phyloP scores from a whole-genome alignment of 2,113 vertebrate species.

The Ictidomys tridecemlineatus region DNA sequence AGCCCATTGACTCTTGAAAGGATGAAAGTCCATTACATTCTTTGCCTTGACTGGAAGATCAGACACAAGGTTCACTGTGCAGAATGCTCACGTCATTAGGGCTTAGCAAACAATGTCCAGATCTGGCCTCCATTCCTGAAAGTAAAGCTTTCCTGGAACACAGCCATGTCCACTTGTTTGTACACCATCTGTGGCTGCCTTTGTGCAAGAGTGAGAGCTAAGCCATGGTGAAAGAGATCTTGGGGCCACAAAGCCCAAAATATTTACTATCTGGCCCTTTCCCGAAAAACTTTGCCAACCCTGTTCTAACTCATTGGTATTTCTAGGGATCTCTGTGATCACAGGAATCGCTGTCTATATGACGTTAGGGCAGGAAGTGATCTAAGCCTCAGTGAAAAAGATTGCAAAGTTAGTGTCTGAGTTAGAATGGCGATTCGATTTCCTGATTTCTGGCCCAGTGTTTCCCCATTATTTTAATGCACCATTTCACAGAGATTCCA shows the following conservation, averaged over 20 bases:
- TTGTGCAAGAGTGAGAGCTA: neutral
- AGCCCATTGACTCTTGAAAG: fast-evolving
- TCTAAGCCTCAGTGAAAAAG: neutral
- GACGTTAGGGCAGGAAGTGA: neutral
- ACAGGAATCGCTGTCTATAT: neutral
- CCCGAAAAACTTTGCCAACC: neutral
- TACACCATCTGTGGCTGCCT: neutral
- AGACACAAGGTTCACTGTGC: neutral
- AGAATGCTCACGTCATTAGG: neutral
- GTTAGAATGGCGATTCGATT: neutral
- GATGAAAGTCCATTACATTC: no score
- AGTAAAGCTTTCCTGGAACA: neutral
- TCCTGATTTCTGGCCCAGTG: neutral
- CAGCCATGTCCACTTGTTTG: neutral
- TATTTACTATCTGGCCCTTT: neutral
- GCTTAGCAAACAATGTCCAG: neutral
- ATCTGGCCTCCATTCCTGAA: neutral
- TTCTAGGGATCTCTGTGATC: neutral
- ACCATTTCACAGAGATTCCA: neutral
- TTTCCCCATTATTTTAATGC: neutral
- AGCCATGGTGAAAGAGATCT: neutral
- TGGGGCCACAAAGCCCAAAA: neutral
- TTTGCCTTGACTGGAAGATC: neutral
- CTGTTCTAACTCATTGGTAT: neutral
- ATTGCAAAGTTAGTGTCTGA: neutral